Base-by-base conservation (phyloP, 2,888 invertebrate species). In the Stenodera caucasica region DNA sequence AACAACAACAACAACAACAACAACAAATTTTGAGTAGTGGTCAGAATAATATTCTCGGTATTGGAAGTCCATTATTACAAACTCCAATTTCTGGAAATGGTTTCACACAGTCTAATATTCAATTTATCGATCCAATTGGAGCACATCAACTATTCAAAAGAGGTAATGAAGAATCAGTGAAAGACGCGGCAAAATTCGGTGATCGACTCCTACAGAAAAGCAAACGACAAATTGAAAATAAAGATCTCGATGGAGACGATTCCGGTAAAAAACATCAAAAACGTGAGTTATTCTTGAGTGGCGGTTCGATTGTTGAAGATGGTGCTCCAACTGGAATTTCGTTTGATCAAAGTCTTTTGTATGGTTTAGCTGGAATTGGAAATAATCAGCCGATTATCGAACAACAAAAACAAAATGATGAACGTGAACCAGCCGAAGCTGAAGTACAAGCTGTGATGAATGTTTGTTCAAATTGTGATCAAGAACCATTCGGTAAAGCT, bases 381-480 rank as follows among this genome's bases (percentile, higher is more conserved):
- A 85, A 88, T 7, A 87, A 87, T 64, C 76, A 84, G 51, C 85
- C 86, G 0, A 82, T 86, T 57, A 66, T 79, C 4, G 83, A 84
- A 67, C 85, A 85, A 70, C 81, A 86, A 65, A 87, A 85, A 63
- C 82, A 87, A 69, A 82, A 81, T 55, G 89, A 91, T 61, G 91
- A 90, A 71, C 83, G 90, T 45, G 92, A 92, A 71, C 91, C 92
- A 0, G 92, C 92, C 0, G 92, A 92, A 77, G 91, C 89, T 30
- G 92, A 92, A 78, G 92, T 92, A 0, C 88, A 84, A 69, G 90
- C 90, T 9, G 91, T 92, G 0, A 89, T 92, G 89, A 84, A 88
- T 68, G 82, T 91, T 1, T 93, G 93, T 78, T 86, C 88, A 60
- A 88, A 88, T 0, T 93, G 92, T 71, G 84, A 88, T 18, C 79